These are phyloP conservation scores for Philopedon plagiatum DNA, from an alignment of 2,888 invertebrate genomes.

Conservation along the genomic window DNA sequence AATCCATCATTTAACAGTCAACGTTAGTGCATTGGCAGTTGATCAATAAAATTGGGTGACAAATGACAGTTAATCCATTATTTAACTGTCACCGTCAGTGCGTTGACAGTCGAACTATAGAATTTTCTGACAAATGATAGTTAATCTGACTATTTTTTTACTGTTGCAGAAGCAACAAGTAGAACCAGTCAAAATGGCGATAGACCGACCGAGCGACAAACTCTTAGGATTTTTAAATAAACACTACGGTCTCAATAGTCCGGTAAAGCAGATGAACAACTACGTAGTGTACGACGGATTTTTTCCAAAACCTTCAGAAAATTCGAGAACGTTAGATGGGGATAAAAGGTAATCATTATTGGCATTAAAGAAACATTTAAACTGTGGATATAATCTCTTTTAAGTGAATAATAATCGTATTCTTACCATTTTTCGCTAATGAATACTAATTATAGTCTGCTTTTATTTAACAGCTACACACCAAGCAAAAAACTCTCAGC, in stretches of 20 bases:
- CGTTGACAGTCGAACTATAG: too few relatives aligned
- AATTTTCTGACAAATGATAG: background rate
- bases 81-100: too few relatives aligned
- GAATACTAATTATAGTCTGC: too few relatives aligned
- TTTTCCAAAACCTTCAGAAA: conserved; percentile 69
- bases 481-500: conserved; percentile 60
- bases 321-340: conserved; percentile 16
- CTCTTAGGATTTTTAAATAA: conserved; percentile 88
- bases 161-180: conserved; percentile 77
- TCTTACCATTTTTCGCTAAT: too few relatives aligned
- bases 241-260: conserved; percentile 79
- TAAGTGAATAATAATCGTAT: conserved; percentile 33
- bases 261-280: conserved; percentile 88
- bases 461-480: conserved; percentile 53
- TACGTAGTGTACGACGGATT: conserved; percentile 90
- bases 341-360: conserved; percentile 32
- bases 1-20: too few relatives aligned
- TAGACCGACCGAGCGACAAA: conserved; percentile 94
- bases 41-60: too few relatives aligned
- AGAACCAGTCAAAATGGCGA: conserved; percentile 82
- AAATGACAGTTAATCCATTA: too few relatives aligned
- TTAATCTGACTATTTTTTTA: background rate
- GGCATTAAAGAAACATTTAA: too few relatives aligned
- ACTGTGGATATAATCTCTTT: too few relatives aligned
- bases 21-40: too few relatives aligned